A percentile compares a stretch with the other conserved stretches of the same genome.
These are phyloP conservation scores for Jordanella pulchra DNA, from an alignment of 2,797 vertebrate genomes.

Conservation along the genomic window DNA sequence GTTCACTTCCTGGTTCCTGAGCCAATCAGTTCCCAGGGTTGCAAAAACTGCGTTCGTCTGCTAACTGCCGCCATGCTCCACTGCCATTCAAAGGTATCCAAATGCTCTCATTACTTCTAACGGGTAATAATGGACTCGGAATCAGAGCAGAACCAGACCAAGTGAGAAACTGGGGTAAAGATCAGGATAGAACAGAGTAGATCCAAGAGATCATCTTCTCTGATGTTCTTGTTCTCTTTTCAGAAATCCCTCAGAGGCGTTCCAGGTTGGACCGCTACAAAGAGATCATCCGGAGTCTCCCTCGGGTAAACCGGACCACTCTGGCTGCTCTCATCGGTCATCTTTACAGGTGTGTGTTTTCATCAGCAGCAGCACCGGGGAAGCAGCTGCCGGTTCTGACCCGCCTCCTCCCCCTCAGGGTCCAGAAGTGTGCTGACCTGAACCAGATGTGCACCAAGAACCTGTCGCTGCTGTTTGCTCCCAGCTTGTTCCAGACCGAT, in stretches of 20 bases:
- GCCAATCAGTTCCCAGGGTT: too few species aligned
- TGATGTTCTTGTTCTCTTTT: neutral
- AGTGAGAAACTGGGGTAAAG: too few species aligned
- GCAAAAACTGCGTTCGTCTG: too few species aligned
- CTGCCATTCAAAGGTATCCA: too few species aligned
- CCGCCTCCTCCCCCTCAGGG: conserved; percentile 69
- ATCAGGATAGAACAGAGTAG: too few species aligned
- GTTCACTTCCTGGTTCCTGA: too few species aligned
- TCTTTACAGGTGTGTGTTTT: conserved; percentile 86
- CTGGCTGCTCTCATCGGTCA: conserved; percentile 91
- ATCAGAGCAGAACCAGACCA: too few species aligned
- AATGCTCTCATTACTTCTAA: too few species aligned
- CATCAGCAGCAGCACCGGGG: neutral
- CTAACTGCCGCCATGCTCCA: too few species aligned
- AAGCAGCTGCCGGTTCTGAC: neutral
- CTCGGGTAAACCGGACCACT: conserved; percentile 90
- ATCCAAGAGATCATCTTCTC: neutral
- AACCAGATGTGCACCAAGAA: conserved; percentile 99
- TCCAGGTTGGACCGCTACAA: conserved; percentile 90
- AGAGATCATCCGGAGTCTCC: conserved; percentile 89
- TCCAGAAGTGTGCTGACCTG: conserved; percentile 93
- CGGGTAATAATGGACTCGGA: too few species aligned
- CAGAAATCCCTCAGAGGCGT: conserved; percentile 83
- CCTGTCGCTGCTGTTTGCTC: conserved; percentile 92
- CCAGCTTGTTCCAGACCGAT: conserved; percentile 96